These are phyloP conservation scores for Agrotis puta DNA, from an alignment of 2,888 invertebrate species.

Conservation along the genomic window DNA sequence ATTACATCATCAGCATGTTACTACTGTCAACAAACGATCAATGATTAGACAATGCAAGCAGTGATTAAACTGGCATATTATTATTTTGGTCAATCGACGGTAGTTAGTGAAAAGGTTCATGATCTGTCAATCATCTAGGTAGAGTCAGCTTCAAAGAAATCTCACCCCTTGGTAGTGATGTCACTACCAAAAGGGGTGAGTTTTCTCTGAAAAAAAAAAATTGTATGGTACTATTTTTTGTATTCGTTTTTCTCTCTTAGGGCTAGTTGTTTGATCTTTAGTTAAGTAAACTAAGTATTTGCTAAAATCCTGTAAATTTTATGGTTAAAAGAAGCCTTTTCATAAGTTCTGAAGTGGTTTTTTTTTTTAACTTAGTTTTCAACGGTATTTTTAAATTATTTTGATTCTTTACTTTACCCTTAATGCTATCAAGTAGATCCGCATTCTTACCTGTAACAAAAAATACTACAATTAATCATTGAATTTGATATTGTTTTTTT, in stretches of 20 bases:
- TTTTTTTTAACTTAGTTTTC: not conserved
- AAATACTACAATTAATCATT: slow-evolving; percentile 24
- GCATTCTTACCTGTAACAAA: slow-evolving; percentile 67
- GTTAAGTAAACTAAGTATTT: no score
- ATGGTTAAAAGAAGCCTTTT: not conserved
- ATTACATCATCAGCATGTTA: not conserved
- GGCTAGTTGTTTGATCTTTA: no score
- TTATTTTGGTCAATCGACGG: not conserved
- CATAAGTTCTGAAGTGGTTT: not conserved
- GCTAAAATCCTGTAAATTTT: no score
- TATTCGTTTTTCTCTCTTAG: no score
- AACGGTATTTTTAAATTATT: no score
- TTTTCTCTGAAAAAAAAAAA: no score
- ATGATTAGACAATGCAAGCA: not conserved
- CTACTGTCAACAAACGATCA: not conserved
- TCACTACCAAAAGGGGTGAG: no score
- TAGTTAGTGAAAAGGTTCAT: not conserved
- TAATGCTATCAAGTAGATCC: not conserved
- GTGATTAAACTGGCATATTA: not conserved
- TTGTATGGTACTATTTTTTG: no score
- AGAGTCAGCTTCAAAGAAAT: no score
- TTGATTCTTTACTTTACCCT: slow-evolving; percentile 28
- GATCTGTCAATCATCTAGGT: not conserved
- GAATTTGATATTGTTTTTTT: no score
- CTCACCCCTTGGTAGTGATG: no score